These are phyloP conservation scores for Leptodactylus fuscus DNA, from an alignment of 2,113 vertebrate genomes.

Conservation along the genomic window DNA sequence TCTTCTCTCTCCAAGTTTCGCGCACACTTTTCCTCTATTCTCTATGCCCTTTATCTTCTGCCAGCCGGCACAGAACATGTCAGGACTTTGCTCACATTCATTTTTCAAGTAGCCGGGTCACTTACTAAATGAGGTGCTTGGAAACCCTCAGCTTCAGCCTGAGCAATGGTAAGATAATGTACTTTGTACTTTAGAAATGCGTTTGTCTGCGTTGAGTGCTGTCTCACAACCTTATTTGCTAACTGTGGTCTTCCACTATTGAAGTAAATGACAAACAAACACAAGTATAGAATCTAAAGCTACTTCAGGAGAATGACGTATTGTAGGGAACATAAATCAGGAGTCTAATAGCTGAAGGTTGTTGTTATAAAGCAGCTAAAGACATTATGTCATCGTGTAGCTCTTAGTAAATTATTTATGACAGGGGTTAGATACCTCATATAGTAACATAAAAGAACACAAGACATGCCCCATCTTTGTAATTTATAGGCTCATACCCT, in stretches of 20 bases:
- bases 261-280: neutral
- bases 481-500: too few relatives aligned
- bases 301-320: too few relatives aligned
- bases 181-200: conserved; percentile 7
- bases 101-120: conserved; percentile 26
- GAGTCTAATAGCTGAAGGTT: too few relatives aligned
- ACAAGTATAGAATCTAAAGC: neutral
- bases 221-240: conserved; percentile 19
- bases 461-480: too few relatives aligned
- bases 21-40: conserved; percentile 16
- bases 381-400: too few relatives aligned
- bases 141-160: neutral
- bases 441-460: too few relatives aligned
- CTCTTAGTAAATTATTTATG: too few relatives aligned
- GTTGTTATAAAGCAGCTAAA: too few relatives aligned
- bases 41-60: conserved; percentile 31
- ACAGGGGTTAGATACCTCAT: too few relatives aligned
- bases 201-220: neutral
- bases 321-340: too few relatives aligned
- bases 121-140: conserved; percentile 11
- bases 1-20: conserved; percentile 39
- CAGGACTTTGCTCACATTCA: conserved; percentile 32
- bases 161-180: neutral
- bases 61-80: conserved; percentile 13
- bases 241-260: neutral